Percentiles rank a stretch among this genome's conserved stretches.
Conservation (phyloP, 2,797 vertebrate species). For the Characodon lateralis region DNA sequence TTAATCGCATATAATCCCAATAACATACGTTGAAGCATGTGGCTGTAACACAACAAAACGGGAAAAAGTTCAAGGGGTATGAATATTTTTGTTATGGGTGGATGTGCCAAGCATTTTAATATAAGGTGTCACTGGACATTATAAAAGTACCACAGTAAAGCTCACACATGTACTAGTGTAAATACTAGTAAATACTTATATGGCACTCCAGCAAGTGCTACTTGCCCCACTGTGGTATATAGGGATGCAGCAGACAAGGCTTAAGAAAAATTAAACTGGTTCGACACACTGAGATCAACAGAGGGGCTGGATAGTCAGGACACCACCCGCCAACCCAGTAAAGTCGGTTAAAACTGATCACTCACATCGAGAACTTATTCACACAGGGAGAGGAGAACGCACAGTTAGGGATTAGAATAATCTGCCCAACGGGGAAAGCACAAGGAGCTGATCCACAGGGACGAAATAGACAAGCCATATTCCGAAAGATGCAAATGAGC, state of each 20-base stretch:
- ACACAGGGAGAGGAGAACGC: constrained; percentile 40
- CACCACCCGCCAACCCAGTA: constrained; percentile 7
- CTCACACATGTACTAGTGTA: constrained; percentile 13
- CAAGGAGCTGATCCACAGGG: constrained; percentile 3
- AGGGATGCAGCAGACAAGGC: constrained; percentile 37
- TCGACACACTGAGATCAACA: constrained; percentile 19
- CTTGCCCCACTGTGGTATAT: constrained; percentile 22
- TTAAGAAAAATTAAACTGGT: constrained; percentile 28
- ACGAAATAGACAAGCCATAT: constrained; percentile 28
- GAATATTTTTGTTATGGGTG: too few relatives aligned
- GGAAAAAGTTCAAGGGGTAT: too few relatives aligned
- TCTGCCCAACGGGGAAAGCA: constrained; percentile 35
- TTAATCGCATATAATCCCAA: not conserved
- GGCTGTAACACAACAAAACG: too few relatives aligned
- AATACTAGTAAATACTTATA: constrained; percentile 18
- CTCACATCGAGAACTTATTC: constrained; percentile 50
- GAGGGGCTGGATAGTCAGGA: constrained; percentile 16
- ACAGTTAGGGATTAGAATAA: constrained; percentile 49
- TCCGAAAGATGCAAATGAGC: not conserved
- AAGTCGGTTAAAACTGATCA: constrained; percentile 42
- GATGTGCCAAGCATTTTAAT: constrained; percentile 9
- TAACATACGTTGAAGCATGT: not conserved
- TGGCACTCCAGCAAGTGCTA: constrained; percentile 25
- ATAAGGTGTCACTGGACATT: constrained; percentile 23
- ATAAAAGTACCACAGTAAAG: constrained; percentile 14